A percentile compares a stretch with the other conserved stretches of the same genome.
These are phyloP conservation scores for Semaprochilodus insignis DNA, from an alignment of 2,797 vertebrate genomes.

Conservation along the genomic window DNA sequence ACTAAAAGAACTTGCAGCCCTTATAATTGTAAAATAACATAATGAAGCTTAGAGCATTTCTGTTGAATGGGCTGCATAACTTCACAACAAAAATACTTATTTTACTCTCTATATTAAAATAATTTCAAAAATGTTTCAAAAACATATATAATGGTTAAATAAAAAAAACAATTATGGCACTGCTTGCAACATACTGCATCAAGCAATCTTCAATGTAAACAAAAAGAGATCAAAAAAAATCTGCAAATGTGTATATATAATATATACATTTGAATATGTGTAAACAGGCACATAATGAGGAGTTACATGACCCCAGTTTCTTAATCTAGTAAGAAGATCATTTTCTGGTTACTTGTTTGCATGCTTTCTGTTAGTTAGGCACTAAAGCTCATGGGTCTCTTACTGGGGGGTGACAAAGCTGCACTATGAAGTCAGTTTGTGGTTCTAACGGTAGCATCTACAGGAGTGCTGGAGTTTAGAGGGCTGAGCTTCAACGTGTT, in stretches of 20 bases:
- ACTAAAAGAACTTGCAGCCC: neutral
- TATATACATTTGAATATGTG: neutral
- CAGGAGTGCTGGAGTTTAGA: constrained; percentile 71
- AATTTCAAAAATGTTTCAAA: neutral
- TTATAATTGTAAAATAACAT: neutral
- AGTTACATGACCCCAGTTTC: neutral
- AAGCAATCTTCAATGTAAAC: neutral
- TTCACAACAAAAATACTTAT: neutral
- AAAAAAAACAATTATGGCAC: neutral
- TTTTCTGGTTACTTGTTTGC: neutral
- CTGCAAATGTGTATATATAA: neutral
- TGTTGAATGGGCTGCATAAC: neutral
- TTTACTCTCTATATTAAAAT: neutral
- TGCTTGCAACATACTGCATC: constrained; percentile 17
- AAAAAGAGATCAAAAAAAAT: neutral
- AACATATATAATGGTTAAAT: neutral
- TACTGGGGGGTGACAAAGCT: neutral
- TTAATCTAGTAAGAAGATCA: neutral
- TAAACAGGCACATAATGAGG: neutral
- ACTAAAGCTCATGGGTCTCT: neutral
- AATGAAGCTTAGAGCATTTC: neutral
- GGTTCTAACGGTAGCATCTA: constrained; percentile 28
- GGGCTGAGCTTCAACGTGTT: constrained; percentile 87
- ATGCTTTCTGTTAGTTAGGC: neutral
- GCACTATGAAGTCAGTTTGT: constrained; percentile 32